Percentiles rank a stretch among this genome's conserved stretches.
Evolutionary conservation across 2,113 vertebrate species (phyloP).

Genomic region (Galemys pyrenaicus): DNA sequence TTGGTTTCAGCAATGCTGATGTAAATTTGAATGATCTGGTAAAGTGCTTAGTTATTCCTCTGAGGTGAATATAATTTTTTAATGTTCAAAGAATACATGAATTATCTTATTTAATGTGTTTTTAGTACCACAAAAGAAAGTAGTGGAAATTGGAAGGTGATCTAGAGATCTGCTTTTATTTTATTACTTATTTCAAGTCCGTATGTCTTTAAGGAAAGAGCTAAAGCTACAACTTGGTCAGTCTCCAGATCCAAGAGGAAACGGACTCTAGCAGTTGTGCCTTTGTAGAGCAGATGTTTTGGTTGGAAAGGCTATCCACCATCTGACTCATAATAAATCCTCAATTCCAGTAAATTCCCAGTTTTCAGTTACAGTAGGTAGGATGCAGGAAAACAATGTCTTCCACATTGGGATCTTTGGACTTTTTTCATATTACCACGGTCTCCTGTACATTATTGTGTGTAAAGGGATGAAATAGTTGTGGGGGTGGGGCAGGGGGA

Average conservation of each 20-base stretch:
- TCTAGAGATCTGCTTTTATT: background rate
- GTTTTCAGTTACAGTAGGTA: constrained; percentile 89
- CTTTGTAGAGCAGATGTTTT: constrained; percentile 89
- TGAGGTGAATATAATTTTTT: background rate
- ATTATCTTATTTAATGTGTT: constrained; percentile 26
- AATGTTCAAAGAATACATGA: background rate
- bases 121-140: constrained; percentile 35
- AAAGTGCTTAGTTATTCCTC: background rate
- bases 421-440: constrained; percentile 80
- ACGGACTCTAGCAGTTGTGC: constrained; percentile 87
- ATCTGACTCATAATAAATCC: constrained; percentile 89
- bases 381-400: constrained; percentile 84
- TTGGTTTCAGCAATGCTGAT: background rate
- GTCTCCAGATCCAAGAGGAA: constrained; percentile 87
- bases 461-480: constrained; percentile 60
- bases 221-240: constrained; percentile 83
- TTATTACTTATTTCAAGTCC: constrained; percentile 67
- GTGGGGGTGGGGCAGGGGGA: constrained; percentile 41
- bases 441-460: constrained; percentile 64
- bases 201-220: constrained; percentile 85
- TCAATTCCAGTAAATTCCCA: constrained; percentile 90
- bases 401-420: constrained; percentile 80
- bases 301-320: constrained; percentile 87
- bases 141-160: constrained; percentile 17
- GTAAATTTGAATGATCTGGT: background rate